Percentiles rank a stretch among this genome's conserved stretches.
Conservation (phyloP, 2,113 vertebrate species). For the human (Homo sapiens) region GRCh38 chr5:132224501-132225000, state of each 20-base stretch:
- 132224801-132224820: neutral
- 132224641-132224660: neutral
- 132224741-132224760: neutral
- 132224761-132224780: neutral
- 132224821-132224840: neutral
- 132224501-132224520: neutral
- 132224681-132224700: neutral
- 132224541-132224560: neutral
- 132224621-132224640: neutral
- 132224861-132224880: slow-evolving; percentile 7
- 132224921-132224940: neutral
- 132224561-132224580: neutral
- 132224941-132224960: slow-evolving; percentile 12
- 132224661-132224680: neutral
- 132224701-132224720: neutral
- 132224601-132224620: neutral
- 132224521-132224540: neutral
- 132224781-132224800: neutral
- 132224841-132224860: neutral
- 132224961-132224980: slow-evolving; percentile 3
- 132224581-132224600: neutral
- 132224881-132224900: neutral
- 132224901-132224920: neutral
- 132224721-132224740: neutral
- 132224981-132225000: neutral